Evolutionary conservation across 1,140 invertebrate species (phyloP).

Genomic region (Nebria ingens): DNA sequence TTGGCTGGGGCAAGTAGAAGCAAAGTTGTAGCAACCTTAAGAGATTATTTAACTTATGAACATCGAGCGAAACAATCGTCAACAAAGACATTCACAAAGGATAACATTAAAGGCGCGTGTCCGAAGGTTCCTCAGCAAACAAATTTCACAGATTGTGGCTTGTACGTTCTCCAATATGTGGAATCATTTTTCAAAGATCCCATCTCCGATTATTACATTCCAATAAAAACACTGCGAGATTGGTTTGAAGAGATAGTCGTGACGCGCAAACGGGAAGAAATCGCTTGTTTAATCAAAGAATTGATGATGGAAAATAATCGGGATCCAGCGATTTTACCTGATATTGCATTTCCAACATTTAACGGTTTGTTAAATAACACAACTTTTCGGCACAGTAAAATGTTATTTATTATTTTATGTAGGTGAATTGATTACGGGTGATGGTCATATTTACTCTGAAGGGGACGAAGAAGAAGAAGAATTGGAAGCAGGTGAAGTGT

Average conservation of each 20-base stretch:
- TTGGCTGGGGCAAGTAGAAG: slow-evolving; percentile 68
- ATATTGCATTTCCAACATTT: slow-evolving; percentile 51
- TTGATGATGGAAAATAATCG: slow-evolving; percentile 53
- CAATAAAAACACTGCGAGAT: slow-evolving; percentile 60
- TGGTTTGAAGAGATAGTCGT: slow-evolving; percentile 74
- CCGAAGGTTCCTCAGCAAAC: slow-evolving; percentile 92
- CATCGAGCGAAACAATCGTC: slow-evolving; percentile 64
- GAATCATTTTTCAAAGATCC: slow-evolving; percentile 86
- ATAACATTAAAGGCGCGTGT: slow-evolving; percentile 70
- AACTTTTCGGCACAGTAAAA: slow-evolving; percentile 1
- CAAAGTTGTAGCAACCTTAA: slow-evolving; percentile 72
- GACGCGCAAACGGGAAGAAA: slow-evolving; percentile 66
- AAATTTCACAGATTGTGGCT: slow-evolving; percentile 93
- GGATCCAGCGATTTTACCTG: slow-evolving; percentile 46
- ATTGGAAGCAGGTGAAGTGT: slow-evolving; percentile 14
- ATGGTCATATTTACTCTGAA: neutral
- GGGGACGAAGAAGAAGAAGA: slow-evolving; percentile 18
- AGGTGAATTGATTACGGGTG: slow-evolving; percentile 21
- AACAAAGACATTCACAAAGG: slow-evolving; percentile 59
- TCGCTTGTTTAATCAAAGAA: slow-evolving; percentile 58
- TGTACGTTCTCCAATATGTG: slow-evolving; percentile 91
- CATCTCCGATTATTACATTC: slow-evolving; percentile 59
- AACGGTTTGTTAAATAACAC: slow-evolving; percentile 38
- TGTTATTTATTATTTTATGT: neutral
- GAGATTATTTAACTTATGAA: slow-evolving; percentile 85